These are phyloP conservation scores for Tetragonula clypearis DNA, from an alignment of 1,140 invertebrate species.

Conservation along the genomic window DNA sequence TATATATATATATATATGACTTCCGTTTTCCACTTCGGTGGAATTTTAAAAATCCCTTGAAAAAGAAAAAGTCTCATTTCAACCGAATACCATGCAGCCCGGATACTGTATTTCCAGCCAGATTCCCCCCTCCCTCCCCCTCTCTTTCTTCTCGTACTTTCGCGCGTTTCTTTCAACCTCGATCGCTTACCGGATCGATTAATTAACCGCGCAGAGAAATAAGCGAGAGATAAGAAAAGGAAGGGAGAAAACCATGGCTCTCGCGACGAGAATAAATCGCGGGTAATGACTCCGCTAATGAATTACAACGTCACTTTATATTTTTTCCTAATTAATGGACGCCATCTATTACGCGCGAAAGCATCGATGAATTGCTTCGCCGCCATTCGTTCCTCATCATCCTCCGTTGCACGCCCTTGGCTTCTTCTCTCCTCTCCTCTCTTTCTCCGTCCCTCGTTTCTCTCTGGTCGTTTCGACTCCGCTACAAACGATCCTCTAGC, in stretches of 20 bases:
- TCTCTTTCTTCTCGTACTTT: neutral
- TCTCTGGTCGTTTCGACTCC: neutral
- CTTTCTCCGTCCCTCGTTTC: neutral
- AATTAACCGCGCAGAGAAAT: constrained; percentile 34
- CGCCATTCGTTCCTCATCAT: neutral
- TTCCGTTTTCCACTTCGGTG: too few relatives aligned
- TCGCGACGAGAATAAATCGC: constrained; percentile 45
- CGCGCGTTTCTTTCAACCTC: neutral
- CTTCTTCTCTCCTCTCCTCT: neutral
- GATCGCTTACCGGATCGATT: neutral
- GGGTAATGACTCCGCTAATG: constrained; percentile 4
- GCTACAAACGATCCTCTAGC: neutral
- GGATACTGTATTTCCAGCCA: too few relatives aligned
- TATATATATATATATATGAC: too few relatives aligned
- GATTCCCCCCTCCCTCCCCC: too few relatives aligned
- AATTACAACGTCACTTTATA: constrained; percentile 40
- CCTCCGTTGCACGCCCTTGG: neutral
- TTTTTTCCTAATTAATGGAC: constrained; percentile 41
- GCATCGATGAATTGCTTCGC: constrained; percentile 8
- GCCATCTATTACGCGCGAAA: constrained; percentile 28
- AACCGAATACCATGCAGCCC: too few relatives aligned
- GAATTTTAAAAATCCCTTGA: too few relatives aligned
- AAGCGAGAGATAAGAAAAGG: constrained; percentile 33
- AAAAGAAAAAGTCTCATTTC: too few relatives aligned
- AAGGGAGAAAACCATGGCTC: constrained; percentile 11